Evolutionary conservation across 2,888 invertebrate species (phyloP).

Genomic region (Caenorhabditis angaria): DNA sequence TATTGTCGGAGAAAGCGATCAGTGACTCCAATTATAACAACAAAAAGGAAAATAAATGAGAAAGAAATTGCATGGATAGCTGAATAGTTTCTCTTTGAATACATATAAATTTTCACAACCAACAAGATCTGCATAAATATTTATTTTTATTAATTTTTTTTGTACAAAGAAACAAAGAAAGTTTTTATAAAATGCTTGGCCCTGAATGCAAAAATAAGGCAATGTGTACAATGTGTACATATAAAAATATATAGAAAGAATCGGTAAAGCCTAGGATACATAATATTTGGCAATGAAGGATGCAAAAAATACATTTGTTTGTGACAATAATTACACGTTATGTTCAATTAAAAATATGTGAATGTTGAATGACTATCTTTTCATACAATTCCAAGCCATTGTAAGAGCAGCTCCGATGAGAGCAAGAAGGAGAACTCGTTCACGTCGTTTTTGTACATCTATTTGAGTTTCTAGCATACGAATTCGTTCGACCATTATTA

Average conservation of each 20-base stretch:
- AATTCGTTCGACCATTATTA: conserved; percentile 18
- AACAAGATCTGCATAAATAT: conserved; percentile 28
- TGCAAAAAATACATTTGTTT: background rate
- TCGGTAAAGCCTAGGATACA: background rate
- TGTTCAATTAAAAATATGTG: background rate
- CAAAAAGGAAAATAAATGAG: background rate
- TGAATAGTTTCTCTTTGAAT: conserved; percentile 1
- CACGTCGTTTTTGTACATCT: conserved; percentile 28
- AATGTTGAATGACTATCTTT: background rate
- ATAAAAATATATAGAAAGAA: background rate
- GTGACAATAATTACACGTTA: background rate
- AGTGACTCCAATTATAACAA: conserved; percentile 15
- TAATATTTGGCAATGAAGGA: background rate
- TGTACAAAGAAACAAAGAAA: background rate
- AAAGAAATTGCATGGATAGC: conserved; percentile 7
- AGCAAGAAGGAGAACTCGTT: conserved; percentile 21
- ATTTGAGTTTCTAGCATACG: conserved; percentile 28
- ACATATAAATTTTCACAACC: conserved; percentile 29
- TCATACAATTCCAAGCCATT: conserved; percentile 24
- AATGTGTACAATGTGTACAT: background rate
- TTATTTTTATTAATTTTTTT: background rate
- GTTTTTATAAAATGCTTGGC: background rate
- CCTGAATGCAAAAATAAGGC: background rate
- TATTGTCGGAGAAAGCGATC: conserved; percentile 24
- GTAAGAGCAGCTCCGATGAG: conserved; percentile 32